Conservation (phyloP, 37 sponge, comb jelly and placozoan genomes). For the Agelas oroides region DNA sequence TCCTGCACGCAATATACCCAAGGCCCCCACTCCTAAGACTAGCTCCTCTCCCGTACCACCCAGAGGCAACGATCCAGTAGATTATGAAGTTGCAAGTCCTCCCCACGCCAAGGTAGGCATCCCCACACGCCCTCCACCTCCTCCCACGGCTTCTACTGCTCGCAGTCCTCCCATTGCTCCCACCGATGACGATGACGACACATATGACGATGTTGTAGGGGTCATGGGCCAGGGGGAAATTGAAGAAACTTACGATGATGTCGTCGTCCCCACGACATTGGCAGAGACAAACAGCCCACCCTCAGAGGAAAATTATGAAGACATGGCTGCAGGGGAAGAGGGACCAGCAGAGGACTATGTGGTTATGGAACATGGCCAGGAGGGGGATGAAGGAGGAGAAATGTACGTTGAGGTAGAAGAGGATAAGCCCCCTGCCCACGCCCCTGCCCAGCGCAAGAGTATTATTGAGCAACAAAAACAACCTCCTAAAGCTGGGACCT, state of each 20-base stretch:
- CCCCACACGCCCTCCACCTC: background rate
- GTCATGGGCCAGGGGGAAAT: background rate
- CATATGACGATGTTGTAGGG: constrained; percentile 37
- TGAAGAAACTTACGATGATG: constrained; percentile 56
- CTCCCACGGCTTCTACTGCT: background rate
- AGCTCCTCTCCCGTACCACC: too few species aligned
- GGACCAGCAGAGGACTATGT: constrained; percentile 36
- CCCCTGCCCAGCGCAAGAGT: background rate
- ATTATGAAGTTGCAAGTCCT: background rate
- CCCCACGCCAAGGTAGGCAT: background rate
- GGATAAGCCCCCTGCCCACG: background rate
- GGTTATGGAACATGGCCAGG: constrained; percentile 17
- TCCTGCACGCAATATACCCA: too few species aligned
- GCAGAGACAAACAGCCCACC: background rate
- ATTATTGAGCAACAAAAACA: background rate
- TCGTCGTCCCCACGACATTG: background rate
- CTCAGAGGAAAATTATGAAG: constrained; percentile 49
- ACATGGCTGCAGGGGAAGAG: constrained; percentile 29
- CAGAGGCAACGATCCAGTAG: too few species aligned
- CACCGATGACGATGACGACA: background rate
- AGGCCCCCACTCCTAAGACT: too few species aligned
- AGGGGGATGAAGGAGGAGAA: constrained; percentile 5
- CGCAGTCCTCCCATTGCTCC: constrained; percentile 1
- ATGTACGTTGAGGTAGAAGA: constrained; percentile 60
- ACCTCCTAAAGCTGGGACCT: background rate